Evolutionary conservation across 92 coral and sea anemone species (phyloP), one percentile per base, ranked within the genome.

Genomic region (Phymanthus crucifer): DNA sequence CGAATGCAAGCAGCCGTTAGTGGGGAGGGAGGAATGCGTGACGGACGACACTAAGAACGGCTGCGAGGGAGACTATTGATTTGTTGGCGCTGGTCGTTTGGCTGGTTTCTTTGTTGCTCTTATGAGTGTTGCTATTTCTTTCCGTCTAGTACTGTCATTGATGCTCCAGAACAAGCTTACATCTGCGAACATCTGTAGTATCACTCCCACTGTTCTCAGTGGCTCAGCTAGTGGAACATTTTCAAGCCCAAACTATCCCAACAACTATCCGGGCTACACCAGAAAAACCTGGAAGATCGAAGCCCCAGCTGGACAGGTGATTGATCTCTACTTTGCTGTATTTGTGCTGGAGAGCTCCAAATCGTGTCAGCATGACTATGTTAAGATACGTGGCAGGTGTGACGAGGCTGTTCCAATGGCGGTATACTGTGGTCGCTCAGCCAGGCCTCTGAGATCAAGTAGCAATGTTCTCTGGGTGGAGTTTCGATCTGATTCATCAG

Each of bases 211-310:
- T 7, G 48, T 70, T 2, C 48, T 70, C 3, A 37, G 0, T 12
- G 11, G 27, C 1, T 11, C 74, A 7, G 16, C 46, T 40, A n/a
- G n/a, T n/a, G 74, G 74, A 18, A 70, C 23, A 1, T 40, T 70
- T 14, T 34, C 40, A 23, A 70, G 74, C 21, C 74, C 74, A 11
- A 70, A 70, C 33, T 37, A 33, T 17, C 74, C 74, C 19, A 70
- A 19, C 48, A 9, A 40, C 1, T 70, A 70, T 37, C 54, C 74
- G 2, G 10, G 38, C 26, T 36, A 70, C 31, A 70, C 54, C 3
- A 37, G 2, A 0, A 70, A 70, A 70, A 40, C 46, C 32, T 70
- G 74, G 74, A 70, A 37, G 37, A 70, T 70, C 33, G 46, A 34
- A n/a, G 74, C 74, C 3, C 50, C 74, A 35, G 18, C 10, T 24